Evolutionary conservation across 2,888 invertebrate genomes (phyloP).

Genomic region (Autographa gamma): DNA sequence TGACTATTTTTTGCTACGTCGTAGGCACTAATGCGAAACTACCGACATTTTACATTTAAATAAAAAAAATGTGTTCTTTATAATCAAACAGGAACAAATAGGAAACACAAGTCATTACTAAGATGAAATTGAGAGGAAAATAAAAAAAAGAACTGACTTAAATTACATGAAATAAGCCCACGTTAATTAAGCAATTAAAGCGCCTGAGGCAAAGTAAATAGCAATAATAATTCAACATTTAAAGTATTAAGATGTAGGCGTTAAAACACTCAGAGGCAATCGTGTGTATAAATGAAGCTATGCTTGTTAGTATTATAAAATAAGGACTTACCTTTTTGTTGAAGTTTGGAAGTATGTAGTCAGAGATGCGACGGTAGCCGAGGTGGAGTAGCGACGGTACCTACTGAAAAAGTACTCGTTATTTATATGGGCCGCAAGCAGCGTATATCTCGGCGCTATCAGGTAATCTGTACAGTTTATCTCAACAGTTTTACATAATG

Average conservation of each 20-base stretch:
- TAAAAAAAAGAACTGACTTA: no score
- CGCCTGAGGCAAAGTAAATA: neutral
- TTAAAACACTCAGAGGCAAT: neutral
- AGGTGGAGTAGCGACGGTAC: neutral
- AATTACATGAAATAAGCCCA: neutral
- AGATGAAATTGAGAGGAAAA: neutral
- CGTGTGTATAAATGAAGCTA: neutral
- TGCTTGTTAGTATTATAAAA: neutral
- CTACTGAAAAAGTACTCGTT: neutral
- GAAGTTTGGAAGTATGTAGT: neutral
- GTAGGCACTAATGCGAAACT: neutral
- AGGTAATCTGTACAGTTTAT: slow-evolving; percentile 27
- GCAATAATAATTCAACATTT: neutral
- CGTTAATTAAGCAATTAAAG: neutral
- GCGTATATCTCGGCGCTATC: slow-evolving; percentile 19
- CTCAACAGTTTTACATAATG: slow-evolving; percentile 35
- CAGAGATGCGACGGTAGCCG: neutral
- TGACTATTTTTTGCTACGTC: neutral
- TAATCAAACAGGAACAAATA: neutral
- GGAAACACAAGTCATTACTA: neutral
- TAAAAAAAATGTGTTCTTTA: neutral
- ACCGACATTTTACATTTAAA: neutral
- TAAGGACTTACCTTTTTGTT: neutral
- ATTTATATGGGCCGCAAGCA: neutral
- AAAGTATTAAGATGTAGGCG: neutral